Percentiles rank a stretch among this genome's conserved stretches.
Evolutionary conservation across 2,113 vertebrate species (phyloP).

Genomic region (Pholis gunnellus): DNA sequence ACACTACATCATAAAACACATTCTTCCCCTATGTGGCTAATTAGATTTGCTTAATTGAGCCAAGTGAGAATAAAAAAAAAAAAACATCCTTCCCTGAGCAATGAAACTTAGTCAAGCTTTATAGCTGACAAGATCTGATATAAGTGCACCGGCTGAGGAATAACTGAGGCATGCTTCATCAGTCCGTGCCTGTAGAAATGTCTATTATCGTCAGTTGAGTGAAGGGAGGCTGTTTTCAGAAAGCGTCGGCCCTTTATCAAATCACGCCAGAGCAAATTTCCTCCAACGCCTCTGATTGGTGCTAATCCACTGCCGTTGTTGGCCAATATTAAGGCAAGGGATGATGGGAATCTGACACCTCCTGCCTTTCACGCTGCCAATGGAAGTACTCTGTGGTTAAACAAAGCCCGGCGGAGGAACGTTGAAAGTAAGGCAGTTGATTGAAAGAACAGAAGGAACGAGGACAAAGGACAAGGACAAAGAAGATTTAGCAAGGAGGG

Average conservation of each 20-base stretch:
- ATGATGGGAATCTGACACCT: conserved; percentile 57
- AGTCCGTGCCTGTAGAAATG: conserved; percentile 27
- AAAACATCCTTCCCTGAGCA: conserved; percentile 10
- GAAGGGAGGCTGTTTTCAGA: conserved; percentile 47
- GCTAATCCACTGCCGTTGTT: conserved; percentile 64
- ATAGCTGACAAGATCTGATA: conserved; percentile 57
- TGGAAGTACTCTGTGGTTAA: conserved; percentile 28
- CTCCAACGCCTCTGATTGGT: conserved; percentile 52
- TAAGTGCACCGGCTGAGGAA: conserved; percentile 13
- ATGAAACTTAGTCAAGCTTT: conserved; percentile 42
- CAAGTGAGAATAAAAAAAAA: conserved; percentile 33
- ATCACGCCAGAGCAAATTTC: conserved; percentile 56
- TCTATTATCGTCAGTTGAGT: conserved; percentile 48
- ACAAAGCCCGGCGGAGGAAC: conserved; percentile 1
- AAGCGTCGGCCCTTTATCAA: conserved; percentile 58
- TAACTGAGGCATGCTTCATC: conserved; percentile 19
- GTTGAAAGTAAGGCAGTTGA: not conserved
- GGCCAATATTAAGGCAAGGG: conserved; percentile 38
- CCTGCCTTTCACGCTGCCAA: conserved; percentile 36
- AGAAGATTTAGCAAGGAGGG: conserved; percentile 9
- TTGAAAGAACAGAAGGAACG: not conserved
- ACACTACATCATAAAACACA: conserved; percentile 35
- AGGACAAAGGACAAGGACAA: not conserved
- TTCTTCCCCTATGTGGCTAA: conserved; percentile 41
- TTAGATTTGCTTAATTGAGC: conserved; percentile 55